These are phyloP conservation scores for Drosophila pallidifrons DNA, from an alignment of 1,140 invertebrate genomes.

Conservation along the genomic window DNA sequence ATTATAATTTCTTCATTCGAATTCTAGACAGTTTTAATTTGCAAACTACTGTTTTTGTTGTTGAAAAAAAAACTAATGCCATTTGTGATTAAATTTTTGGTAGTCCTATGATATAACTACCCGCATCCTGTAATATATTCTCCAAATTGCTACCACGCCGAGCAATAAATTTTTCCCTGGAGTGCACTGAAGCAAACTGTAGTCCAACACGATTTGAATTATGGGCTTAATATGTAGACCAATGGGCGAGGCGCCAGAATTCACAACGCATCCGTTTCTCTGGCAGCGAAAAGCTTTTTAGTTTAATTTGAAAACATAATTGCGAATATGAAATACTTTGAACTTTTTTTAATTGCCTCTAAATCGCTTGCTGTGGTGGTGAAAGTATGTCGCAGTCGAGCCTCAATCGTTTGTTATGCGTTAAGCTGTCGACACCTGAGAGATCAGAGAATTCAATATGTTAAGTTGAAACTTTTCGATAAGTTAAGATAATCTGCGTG, in stretches of 20 bases:
- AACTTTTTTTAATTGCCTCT: background rate
- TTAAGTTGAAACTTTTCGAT: background rate
- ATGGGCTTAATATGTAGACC: background rate
- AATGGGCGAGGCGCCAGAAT: constrained; percentile 1
- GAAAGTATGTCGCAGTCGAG: too few species aligned
- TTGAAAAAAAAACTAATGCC: too few species aligned
- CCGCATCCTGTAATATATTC: background rate
- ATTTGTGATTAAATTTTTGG: too few species aligned
- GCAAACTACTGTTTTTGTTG: too few species aligned
- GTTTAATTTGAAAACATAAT: background rate
- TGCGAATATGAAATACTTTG: background rate
- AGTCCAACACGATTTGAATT: background rate
- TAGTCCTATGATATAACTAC: background rate
- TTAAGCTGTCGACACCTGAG: constrained; percentile 6
- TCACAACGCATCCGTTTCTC: background rate
- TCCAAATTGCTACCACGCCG: background rate
- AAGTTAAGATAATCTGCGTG: background rate
- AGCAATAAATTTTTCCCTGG: background rate
- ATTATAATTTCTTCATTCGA: too few species aligned
- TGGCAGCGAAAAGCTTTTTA: too few species aligned
- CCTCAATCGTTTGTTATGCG: background rate
- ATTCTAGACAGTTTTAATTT: too few species aligned
- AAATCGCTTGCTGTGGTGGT: background rate
- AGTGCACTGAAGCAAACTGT: background rate
- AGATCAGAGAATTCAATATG: background rate